Base-by-base conservation (phyloP, 2,797 vertebrate species). In the Trichosurus vulpecula region DNA sequence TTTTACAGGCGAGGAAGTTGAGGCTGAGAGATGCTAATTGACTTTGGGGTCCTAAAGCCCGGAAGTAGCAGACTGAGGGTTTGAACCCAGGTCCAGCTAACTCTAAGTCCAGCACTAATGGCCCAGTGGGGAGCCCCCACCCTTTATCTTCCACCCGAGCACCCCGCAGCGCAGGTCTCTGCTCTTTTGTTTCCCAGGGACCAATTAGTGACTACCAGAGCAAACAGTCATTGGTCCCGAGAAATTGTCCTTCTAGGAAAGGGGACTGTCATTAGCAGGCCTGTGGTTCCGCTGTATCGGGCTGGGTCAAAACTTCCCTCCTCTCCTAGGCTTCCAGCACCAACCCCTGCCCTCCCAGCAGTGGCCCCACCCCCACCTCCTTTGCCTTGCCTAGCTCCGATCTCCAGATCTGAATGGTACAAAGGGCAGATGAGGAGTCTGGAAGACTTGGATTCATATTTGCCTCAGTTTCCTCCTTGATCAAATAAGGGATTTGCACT, bases 281-380 rank as follows among this genome's bases (percentile, higher is more conserved):
- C n/a, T 1, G 25, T 81, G 47, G 41, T 81, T 10, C 41, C 35
- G 14, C 12, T 35, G 11, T 66, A 5, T n/a, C 4, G 0, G 1
- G 0, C 58, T 14, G 10, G 4, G 11, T 14, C 58, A 2, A 35
- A 35, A 10, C 10, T 35, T 13, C 35, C 61, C 61, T 41, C 2
- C 35, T 74, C 6, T 74, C 35, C 0, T 6, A 74, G 61, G 61
- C 61, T 25, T 31, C n/a, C 41, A 12, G 29, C n/a, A 74, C n/a
- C 74, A 10, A 6, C 41, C n/a, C 41, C 22, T 47, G 74, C 22
- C 8, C 74, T 25, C n/a, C 66, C 30, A 6, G 61, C 16, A n/a
- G 5, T 0, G 35, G 19, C 13, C 13, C 31, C 4, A 3, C 16
- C 35, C 16, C 13, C 0, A 4, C 6, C n/a, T n/a, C n/a, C n/a